Evolutionary conservation across 2,888 invertebrate species (phyloP).

Genomic region (Eubasilissa splendida): DNA sequence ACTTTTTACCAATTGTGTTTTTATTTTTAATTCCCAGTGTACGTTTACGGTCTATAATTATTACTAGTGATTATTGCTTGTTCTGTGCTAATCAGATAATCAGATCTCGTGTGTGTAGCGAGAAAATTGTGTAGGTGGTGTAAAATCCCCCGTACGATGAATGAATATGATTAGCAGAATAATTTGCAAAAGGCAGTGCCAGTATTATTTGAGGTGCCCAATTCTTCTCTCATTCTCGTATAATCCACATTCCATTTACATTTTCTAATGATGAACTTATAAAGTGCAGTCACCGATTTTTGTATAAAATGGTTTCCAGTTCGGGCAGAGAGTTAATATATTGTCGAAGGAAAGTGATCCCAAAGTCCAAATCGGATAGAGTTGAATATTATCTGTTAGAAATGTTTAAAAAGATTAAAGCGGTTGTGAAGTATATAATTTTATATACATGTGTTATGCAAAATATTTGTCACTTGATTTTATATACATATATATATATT

Average conservation of each 20-base stretch:
- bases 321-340: constrained; percentile 13
- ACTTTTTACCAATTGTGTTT: no score
- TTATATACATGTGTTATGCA: constrained; percentile 51
- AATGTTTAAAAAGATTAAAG: constrained; percentile 51
- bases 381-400: constrained; percentile 53
- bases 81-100: no score
- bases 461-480: constrained; percentile 47
- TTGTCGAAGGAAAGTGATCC: constrained; percentile 17
- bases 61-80: no score
- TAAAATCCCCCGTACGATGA: no score
- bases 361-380: constrained; percentile 28
- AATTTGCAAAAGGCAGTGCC: no score
- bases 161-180: no score
- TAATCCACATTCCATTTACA: constrained; percentile 19
- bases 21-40: no score
- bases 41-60: no score
- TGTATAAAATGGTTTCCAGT: neutral
- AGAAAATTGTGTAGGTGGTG: no score
- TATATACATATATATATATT: constrained; percentile 44
- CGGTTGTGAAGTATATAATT: constrained; percentile 57
- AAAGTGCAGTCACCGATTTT: neutral
- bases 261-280: neutral
- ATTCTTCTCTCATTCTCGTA: no score
- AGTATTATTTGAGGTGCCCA: no score
- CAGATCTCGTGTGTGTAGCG: no score